Base-by-base conservation (phyloP, 30 jellyfish, hydroid and myxozoan species). In the Mastigias papua region DNA sequence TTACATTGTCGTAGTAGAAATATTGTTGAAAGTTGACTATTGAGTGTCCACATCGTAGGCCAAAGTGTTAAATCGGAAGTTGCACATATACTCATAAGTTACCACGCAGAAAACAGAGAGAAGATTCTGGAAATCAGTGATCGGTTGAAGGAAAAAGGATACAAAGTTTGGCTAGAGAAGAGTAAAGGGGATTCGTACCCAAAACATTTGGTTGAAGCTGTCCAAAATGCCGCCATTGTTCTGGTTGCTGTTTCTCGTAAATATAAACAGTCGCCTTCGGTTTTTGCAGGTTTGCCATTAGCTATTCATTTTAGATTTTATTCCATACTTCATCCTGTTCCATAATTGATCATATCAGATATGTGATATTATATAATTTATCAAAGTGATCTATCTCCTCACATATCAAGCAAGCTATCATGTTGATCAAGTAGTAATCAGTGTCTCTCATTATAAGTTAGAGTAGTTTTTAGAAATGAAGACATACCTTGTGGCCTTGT, bases 281-380 rank as follows among this genome's bases (percentile, higher is more conserved):
- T 91, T 27, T 86, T 93, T 65, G 94, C 98, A 60, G 98, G 98
- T 88, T 21, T 11, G 88, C 50, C 50, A 13, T 17, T n/a, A n/a
- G n/a, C n/a, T n/a, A n/a, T n/a, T n/a, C n/a, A n/a, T n/a, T n/a
- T n/a, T n/a, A n/a, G n/a, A n/a, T n/a, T n/a, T n/a, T n/a, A n/a
- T n/a, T n/a, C n/a, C n/a, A n/a, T n/a, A n/a, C n/a, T n/a, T n/a
- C n/a, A n/a, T n/a, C n/a, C n/a, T n/a, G n/a, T n/a, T n/a, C n/a
- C n/a, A n/a, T n/a, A n/a, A n/a, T n/a, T n/a, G n/a, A n/a, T n/a
- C n/a, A n/a, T n/a, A n/a, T n/a, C n/a, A n/a, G n/a, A n/a, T n/a
- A n/a, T n/a, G n/a, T n/a, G n/a, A n/a, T n/a, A n/a, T n/a, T n/a
- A n/a, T n/a, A n/a, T n/a, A n/a, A n/a, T n/a, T n/a, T n/a, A n/a